Evolutionary conservation across 2,888 invertebrate genomes (phyloP).

Genomic region (Choreutis nemorana): DNA sequence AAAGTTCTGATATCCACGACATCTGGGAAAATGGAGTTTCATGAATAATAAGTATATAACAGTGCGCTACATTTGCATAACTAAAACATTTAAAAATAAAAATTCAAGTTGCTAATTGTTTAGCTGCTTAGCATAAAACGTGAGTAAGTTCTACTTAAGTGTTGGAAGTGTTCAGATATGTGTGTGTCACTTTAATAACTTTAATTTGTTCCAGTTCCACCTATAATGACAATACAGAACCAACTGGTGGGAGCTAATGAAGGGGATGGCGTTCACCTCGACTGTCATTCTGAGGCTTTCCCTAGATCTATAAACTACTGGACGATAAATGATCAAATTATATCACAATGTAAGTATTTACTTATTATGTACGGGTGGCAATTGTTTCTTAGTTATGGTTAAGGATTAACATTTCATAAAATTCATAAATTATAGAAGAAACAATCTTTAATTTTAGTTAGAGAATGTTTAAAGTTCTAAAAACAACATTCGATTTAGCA

Average conservation of each 20-base stretch:
- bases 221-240: conserved; percentile 81
- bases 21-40: too few relatives aligned
- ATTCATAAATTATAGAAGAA: not conserved
- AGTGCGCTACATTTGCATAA: too few relatives aligned
- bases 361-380: not conserved
- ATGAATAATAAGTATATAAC: too few relatives aligned
- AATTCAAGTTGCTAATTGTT: too few relatives aligned
- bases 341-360: conserved; percentile 68
- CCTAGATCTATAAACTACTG: conserved; percentile 83
- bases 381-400: not conserved
- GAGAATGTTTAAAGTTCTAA: not conserved
- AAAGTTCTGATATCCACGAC: too few relatives aligned
- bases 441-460: not conserved
- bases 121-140: too few relatives aligned
- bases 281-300: conserved; percentile 79
- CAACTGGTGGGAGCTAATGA: conserved; percentile 77
- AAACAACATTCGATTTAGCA: not conserved
- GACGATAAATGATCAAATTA: conserved; percentile 76
- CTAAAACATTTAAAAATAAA: too few relatives aligned
- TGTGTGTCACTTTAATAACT: not conserved
- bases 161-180: too few relatives aligned
- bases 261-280: conserved; percentile 73
- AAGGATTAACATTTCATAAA: not conserved
- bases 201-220: conserved; percentile 69
- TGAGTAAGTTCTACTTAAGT: too few relatives aligned